Evolutionary conservation across 1,140 invertebrate genomes (phyloP).

Genomic region (Ips nitidus): DNA sequence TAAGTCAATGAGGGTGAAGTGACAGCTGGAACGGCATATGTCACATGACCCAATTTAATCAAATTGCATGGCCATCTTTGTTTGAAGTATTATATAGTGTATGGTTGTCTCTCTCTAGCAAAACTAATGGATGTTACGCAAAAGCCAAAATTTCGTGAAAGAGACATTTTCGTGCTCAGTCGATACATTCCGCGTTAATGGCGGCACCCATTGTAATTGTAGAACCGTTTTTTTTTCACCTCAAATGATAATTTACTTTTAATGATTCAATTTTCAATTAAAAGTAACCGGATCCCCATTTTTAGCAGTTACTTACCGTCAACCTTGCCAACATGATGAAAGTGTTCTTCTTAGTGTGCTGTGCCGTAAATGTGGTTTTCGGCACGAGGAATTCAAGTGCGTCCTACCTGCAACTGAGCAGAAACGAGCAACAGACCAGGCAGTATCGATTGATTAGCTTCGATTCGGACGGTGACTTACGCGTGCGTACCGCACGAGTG

Average conservation of each 20-base stretch:
- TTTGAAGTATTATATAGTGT: too few species aligned
- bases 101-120: too few species aligned
- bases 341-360: too few species aligned
- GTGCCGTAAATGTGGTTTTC: too few species aligned
- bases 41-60: background rate
- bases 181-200: background rate
- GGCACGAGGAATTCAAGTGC: too few species aligned
- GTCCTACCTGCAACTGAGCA: too few species aligned
- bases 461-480: conserved; percentile 42
- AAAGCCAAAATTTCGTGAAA: background rate
- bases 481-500: conserved; percentile 32
- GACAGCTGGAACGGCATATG: background rate
- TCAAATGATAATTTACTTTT: conserved; percentile 5
- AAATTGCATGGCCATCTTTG: too few species aligned
- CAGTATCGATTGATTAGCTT: conserved; percentile 39
- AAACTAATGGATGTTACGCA: background rate
- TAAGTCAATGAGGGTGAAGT: background rate
- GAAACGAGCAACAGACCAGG: too few species aligned
- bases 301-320: too few species aligned
- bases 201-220: background rate
- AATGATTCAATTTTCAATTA: background rate
- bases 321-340: too few species aligned
- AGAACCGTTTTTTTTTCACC: background rate
- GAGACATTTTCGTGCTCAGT: conserved; percentile 6
- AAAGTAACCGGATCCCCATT: background rate